Conservation (phyloP, 2,888 invertebrate species). For the Omphaloscelis lunosa region DNA sequence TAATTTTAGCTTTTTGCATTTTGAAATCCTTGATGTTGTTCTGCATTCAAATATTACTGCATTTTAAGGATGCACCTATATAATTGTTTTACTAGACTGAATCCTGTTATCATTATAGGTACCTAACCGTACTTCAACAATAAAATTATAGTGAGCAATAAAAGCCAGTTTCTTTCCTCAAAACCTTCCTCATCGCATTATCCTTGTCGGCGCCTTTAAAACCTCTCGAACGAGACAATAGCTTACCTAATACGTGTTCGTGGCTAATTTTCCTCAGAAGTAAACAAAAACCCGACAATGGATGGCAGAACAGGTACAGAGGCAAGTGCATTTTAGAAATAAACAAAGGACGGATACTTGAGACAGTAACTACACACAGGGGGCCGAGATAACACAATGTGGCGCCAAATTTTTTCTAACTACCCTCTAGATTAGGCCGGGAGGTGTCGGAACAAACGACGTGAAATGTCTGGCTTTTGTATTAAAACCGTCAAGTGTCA, state of each 20-base stretch:
- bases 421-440: conserved; percentile 76
- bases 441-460: conserved; percentile 88
- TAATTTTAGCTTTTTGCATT: conserved; percentile 1
- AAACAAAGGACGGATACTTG: conserved; percentile 81
- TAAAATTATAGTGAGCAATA: conserved; percentile 61
- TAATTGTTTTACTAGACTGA: conserved; percentile 10
- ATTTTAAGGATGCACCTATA: conserved; percentile 26
- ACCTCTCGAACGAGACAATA: conserved; percentile 73
- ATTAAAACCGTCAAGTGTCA: conserved; percentile 76
- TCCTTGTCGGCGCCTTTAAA: conserved; percentile 69
- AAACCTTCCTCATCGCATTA: conserved; percentile 49
- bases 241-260: conserved; percentile 78
- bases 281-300: conserved; percentile 72
- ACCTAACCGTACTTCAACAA: conserved; percentile 48
- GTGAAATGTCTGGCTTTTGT: conserved; percentile 88
- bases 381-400: conserved; percentile 78
- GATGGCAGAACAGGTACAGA: conserved; percentile 80
- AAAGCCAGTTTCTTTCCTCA: conserved; percentile 57
- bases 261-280: conserved; percentile 79
- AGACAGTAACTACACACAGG: conserved; percentile 79
- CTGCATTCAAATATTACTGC: conserved; percentile 15
- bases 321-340: conserved; percentile 79
- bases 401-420: conserved; percentile 88
- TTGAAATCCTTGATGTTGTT: background rate
- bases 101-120: conserved; percentile 21